Conservation (phyloP, 2,888 invertebrate genomes). For the Dorcus parallelipipedus region DNA sequence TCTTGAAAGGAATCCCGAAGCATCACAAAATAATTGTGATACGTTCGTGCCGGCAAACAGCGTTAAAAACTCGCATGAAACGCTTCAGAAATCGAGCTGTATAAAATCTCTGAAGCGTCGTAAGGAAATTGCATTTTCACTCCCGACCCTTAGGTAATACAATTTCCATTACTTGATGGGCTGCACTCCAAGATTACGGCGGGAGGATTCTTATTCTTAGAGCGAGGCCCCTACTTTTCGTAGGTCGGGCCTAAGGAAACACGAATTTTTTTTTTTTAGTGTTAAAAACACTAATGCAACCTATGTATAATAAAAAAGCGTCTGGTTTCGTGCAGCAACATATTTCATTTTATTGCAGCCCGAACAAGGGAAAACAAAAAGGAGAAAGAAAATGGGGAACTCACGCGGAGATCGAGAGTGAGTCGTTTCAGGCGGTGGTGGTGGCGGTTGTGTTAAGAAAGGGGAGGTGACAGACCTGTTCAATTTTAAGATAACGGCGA, state of each 20-base stretch:
- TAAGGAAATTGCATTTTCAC: conserved; percentile 43
- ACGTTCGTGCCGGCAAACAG: background rate
- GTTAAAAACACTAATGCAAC: no score
- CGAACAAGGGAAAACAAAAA: background rate
- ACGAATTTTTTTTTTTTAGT: background rate
- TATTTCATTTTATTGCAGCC: no score
- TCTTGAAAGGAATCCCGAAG: no score
- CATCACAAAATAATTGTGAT: no score
- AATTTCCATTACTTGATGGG: conserved; percentile 44
- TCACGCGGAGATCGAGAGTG: no score
- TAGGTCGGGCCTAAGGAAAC: conserved; percentile 4
- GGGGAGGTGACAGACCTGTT: conserved; percentile 4
- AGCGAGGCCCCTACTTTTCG: conserved; percentile 17
- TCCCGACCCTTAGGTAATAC: conserved; percentile 40
- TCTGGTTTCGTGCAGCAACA: no score
- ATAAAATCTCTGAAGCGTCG: conserved; percentile 40
- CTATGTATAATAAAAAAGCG: no score
- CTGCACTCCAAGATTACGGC: conserved; percentile 29
- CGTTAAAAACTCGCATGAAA: conserved; percentile 14
- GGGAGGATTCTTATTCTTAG: conserved; percentile 20
- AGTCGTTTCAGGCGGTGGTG: background rate
- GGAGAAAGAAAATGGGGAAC: no score
- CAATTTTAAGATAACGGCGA: conserved; percentile 5
- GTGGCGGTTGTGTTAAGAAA: background rate
- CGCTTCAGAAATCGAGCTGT: conserved; percentile 32